These are phyloP conservation scores for Coptodon rendalli DNA, from an alignment of 2,113 vertebrate genomes.

Conservation along the genomic window DNA sequence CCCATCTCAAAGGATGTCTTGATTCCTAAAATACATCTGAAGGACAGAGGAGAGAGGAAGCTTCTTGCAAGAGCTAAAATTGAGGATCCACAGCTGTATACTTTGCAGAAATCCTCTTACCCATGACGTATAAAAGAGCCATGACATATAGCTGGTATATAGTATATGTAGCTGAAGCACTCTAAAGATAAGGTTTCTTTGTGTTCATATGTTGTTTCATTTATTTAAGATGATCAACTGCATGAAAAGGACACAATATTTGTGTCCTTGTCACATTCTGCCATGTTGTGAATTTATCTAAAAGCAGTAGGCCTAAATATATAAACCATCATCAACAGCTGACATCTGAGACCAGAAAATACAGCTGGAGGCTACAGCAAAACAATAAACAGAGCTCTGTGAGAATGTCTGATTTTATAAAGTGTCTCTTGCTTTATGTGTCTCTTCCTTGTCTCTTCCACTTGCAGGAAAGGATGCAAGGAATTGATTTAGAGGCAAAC, in stretches of 20 bases:
- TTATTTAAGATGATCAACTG: not conserved
- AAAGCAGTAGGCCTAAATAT: not conserved
- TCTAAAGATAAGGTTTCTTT: not conserved
- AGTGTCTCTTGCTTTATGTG: not conserved
- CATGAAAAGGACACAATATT: not conserved
- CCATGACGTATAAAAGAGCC: not conserved
- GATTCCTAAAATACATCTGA: rapidly evolving
- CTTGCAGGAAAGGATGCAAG: not conserved
- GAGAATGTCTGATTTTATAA: not conserved
- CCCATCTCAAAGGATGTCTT: not conserved
- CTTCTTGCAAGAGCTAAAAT: not conserved
- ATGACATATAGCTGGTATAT: not conserved
- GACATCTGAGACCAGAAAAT: not conserved
- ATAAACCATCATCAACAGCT: not conserved
- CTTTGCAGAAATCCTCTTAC: not conserved
- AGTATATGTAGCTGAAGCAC: not conserved
- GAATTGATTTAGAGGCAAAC: rapidly evolving
- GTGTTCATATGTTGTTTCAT: not conserved
- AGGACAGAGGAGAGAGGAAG: not conserved
- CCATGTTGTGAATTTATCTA: not conserved
- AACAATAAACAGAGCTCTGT: not conserved
- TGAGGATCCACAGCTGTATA: not conserved
- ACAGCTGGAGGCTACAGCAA: not conserved
- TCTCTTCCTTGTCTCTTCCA: not conserved
- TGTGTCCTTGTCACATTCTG: not conserved